phyloP scores from a whole-genome alignment of 1,140 invertebrate genomes.

The Drosophila auraria region DNA sequence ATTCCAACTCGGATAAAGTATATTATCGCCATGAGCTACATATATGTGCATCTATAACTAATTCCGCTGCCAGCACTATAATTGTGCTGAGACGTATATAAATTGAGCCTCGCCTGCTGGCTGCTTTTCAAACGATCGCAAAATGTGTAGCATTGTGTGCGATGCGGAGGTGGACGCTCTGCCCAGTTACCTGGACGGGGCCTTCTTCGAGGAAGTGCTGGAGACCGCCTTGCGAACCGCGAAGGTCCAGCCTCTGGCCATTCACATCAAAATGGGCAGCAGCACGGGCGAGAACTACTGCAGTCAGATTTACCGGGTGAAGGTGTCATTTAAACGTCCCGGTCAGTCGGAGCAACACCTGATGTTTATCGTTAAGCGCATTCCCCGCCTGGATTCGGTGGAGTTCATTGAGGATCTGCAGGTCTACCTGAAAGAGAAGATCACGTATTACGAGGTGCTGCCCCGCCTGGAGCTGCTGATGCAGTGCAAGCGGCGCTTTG shows the following conservation, averaged over 20 bases:
- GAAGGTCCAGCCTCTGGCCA: slow-evolving; percentile 23
- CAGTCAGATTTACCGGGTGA: slow-evolving; percentile 69
- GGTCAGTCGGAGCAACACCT: slow-evolving; percentile 31
- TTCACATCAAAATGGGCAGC: slow-evolving; percentile 67
- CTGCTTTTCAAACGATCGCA: slow-evolving; percentile 50
- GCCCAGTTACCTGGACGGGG: slow-evolving; percentile 59
- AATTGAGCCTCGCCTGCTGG: slow-evolving; percentile 17
- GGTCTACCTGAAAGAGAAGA: slow-evolving; percentile 75
- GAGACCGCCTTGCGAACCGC: slow-evolving; percentile 66
- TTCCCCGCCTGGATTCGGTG: slow-evolving; percentile 52
- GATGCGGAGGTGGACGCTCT: slow-evolving; percentile 53
- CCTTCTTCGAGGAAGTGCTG: slow-evolving; percentile 75
- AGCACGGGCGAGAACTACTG: slow-evolving; percentile 77
- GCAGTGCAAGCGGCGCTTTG: slow-evolving; percentile 59
- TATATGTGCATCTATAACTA: slow-evolving; percentile 35
- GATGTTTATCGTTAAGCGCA: slow-evolving; percentile 69
- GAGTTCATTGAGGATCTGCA: slow-evolving; percentile 71
- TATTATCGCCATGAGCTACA: slow-evolving; percentile 1
- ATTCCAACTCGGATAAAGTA: slow-evolving; percentile 24
- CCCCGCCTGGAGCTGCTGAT: slow-evolving; percentile 70
- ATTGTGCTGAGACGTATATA: slow-evolving; percentile 38
- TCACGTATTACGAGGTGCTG: slow-evolving; percentile 65
- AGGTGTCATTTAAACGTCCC: background rate
- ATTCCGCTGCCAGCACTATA: slow-evolving; percentile 25
- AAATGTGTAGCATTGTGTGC: slow-evolving; percentile 69